A percentile compares a stretch with the other conserved stretches of the same genome.
Evolutionary conservation across 2,888 invertebrate genomes (phyloP).

Genomic region (Meganola albula): DNA sequence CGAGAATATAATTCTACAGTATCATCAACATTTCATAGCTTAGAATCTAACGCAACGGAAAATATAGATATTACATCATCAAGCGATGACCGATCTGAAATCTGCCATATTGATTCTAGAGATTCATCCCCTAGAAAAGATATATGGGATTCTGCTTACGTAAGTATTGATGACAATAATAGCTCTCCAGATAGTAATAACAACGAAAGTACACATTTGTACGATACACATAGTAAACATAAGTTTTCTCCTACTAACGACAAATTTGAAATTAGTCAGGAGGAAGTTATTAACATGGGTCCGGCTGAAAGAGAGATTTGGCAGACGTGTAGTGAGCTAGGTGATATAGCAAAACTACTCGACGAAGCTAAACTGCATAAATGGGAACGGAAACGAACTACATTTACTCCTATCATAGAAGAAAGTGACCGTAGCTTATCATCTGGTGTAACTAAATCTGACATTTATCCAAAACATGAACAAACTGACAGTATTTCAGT

Average conservation of each 20-base stretch:
- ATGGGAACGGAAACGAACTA: slow-evolving; percentile 48
- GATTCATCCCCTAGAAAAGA: slow-evolving; percentile 58
- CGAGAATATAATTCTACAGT: slow-evolving; percentile 22
- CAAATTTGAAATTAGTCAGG: slow-evolving; percentile 30
- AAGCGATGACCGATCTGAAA: slow-evolving; percentile 34
- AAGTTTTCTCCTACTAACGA: slow-evolving; percentile 37
- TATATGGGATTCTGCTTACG: slow-evolving; percentile 74
- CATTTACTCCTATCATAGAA: slow-evolving; percentile 66
- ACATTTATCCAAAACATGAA: slow-evolving; percentile 25
- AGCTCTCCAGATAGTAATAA: slow-evolving; percentile 63
- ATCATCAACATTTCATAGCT: slow-evolving; percentile 49
- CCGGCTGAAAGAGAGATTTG: slow-evolving; percentile 69
- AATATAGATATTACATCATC: slow-evolving; percentile 35
- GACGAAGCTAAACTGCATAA: slow-evolving; percentile 44
- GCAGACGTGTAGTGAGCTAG: slow-evolving; percentile 50
- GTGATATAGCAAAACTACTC: slow-evolving; percentile 29
- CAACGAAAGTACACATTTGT: slow-evolving; percentile 44
- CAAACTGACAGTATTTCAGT: slow-evolving; percentile 59
- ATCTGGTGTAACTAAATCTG: slow-evolving; percentile 37
- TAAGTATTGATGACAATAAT: slow-evolving; percentile 72
- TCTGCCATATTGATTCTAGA: slow-evolving; percentile 31
- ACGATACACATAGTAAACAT: slow-evolving; percentile 43
- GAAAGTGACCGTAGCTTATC: slow-evolving; percentile 59
- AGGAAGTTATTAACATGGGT: slow-evolving; percentile 56
- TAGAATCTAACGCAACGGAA: slow-evolving; percentile 46